Percentiles rank a stretch among this genome's conserved stretches.
phyloP scores from a whole-genome alignment of 2,888 invertebrate species.

The Isotomurus palustris region DNA sequence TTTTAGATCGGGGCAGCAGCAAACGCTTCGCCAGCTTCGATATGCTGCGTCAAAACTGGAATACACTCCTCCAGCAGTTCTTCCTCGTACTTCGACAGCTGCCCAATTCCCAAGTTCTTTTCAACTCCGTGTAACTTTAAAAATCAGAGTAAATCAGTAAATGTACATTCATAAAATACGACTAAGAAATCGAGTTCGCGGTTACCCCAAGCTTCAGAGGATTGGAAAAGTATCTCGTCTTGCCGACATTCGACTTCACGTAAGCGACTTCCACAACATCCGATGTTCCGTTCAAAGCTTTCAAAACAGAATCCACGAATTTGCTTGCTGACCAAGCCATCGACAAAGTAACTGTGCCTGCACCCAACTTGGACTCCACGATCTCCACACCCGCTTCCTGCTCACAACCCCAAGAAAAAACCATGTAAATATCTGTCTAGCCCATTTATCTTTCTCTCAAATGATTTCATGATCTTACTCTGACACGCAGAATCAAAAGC shows the following conservation, averaged over 20 bases:
- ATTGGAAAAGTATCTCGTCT: slow-evolving; percentile 84
- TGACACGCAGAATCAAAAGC: slow-evolving; percentile 59
- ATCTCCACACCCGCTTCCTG: slow-evolving; percentile 62
- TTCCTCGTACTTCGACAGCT: not conserved
- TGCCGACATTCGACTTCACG: slow-evolving; percentile 79
- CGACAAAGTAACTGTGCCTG: slow-evolving; percentile 60
- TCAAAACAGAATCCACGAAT: slow-evolving; percentile 58
- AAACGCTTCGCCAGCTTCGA: slow-evolving; percentile 8
- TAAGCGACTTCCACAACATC: slow-evolving; percentile 89
- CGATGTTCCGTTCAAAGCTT: slow-evolving; percentile 65
- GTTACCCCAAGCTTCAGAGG: slow-evolving; percentile 75
- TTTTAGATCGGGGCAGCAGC: not conserved
- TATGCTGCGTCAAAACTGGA: not conserved
- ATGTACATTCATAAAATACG: not conserved
- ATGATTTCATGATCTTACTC: slow-evolving; percentile 48
- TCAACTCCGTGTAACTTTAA: slow-evolving; percentile 75
- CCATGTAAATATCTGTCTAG: not conserved
- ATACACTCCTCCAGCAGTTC: slow-evolving; percentile 1
- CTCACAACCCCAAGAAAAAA: not conserved
- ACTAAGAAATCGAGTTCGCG: slow-evolving; percentile 20
- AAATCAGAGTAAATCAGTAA: slow-evolving; percentile 15
- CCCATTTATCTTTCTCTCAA: not conserved
- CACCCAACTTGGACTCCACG: slow-evolving; percentile 60
- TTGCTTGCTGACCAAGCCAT: slow-evolving; percentile 61
- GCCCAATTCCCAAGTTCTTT: slow-evolving; percentile 72